These are phyloP conservation scores for Kryptolebias ocellatus DNA, from an alignment of 2,797 vertebrate genomes.

Conservation along the genomic window DNA sequence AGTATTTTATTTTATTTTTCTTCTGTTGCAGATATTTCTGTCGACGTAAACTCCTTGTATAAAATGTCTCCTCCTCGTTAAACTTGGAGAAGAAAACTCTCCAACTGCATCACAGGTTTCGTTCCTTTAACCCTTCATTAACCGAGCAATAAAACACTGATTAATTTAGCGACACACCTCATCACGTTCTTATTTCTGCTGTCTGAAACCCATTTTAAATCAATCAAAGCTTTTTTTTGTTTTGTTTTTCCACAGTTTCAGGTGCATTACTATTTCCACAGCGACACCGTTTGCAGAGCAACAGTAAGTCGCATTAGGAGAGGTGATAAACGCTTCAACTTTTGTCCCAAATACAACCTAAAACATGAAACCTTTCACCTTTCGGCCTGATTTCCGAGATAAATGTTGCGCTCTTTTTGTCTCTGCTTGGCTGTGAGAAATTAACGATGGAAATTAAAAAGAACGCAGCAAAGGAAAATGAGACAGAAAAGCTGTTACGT, in stretches of 20 bases:
- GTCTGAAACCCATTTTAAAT: slow-evolving; percentile 1
- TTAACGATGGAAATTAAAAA: slow-evolving; percentile 15
- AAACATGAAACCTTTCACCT: not conserved
- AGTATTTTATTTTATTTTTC: too few relatives aligned
- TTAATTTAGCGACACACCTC: not conserved
- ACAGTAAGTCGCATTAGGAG: not conserved
- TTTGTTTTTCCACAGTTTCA: too few relatives aligned
- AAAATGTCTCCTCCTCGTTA: not conserved
- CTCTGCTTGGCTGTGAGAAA: slow-evolving; percentile 12
- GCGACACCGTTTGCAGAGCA: not conserved
- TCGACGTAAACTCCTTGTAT: not conserved
- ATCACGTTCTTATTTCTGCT: not conserved
- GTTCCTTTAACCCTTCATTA: not conserved
- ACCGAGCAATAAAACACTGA: not conserved
- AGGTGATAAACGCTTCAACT: not conserved
- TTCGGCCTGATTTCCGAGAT: not conserved
- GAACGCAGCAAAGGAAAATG: slow-evolving; percentile 9
- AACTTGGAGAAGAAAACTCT: too few relatives aligned
- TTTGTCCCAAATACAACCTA: not conserved
- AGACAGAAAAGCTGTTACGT: slow-evolving; percentile 22
- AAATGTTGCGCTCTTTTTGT: not conserved
- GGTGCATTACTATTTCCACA: not conserved
- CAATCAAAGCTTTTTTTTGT: not conserved
- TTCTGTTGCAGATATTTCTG: too few relatives aligned
- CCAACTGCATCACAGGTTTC: too few relatives aligned